Base-by-base conservation (phyloP, 2,797 vertebrate genomes). In the Coracias cyanogaster region DNA sequence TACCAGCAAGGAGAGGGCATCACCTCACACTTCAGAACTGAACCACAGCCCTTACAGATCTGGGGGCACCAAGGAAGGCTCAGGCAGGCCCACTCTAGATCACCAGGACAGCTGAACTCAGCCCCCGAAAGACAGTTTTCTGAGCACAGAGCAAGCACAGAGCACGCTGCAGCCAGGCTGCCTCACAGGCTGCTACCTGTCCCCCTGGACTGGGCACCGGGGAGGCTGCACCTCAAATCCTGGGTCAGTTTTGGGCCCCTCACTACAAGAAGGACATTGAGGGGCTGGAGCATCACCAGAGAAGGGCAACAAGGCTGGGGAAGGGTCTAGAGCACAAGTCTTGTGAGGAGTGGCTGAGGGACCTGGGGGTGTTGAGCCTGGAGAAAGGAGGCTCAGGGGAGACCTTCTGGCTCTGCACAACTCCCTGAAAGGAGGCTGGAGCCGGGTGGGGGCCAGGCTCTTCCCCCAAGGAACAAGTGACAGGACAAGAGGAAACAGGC, bases 1-100 rank as follows among this genome's bases (percentile, higher is more conserved):
- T 10, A 22, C 12, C 39, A 29, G 35, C 0, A 0, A 45, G 26
- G 43, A 81, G 20, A 29, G 57, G n/a, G 28, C 82, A 13, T 5
- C 13, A 15, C 12, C 29, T 31, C 16, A 45, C 24, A 3, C 45
- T 35, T 55, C 35, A 31, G 13, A 54, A 57, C 43, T 9, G 33
- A 49, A 65, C 4, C 51, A 25, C 89, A 69, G 31, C n/a, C 43
- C 33, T 39, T 11, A 24, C 25, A 46, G 0, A 0, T 26, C 25
- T 11, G n/a, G 49, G 45, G 66, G 31, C 49, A 33, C 12, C 7
- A 6, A 35, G 29, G 45, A 51, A 51, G 60, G 71, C 3, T 91
- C 33, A 61, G 67, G 29, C 3, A 2, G 17, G 52, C 49, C 41
- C 52, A 60, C 67, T 43, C 76, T 43, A 37, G 49, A 76, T 15